Evolutionary conservation across 2,797 vertebrate genomes (phyloP).

Genomic region (Coracias cyanogaster): DNA sequence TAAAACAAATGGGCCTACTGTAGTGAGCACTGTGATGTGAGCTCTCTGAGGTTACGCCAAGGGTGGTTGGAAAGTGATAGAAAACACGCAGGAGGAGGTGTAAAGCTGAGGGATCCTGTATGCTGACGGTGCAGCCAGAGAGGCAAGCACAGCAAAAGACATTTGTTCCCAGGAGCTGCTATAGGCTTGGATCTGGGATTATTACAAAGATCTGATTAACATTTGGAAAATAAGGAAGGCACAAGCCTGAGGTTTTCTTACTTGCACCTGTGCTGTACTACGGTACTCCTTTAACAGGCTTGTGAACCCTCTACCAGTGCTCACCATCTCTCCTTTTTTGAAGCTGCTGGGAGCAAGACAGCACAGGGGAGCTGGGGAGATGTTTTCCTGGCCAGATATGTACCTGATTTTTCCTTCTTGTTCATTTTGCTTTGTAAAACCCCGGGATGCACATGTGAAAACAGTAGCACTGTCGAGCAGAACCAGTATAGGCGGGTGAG

Average conservation of each 20-base stretch:
- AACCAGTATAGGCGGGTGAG: not conserved
- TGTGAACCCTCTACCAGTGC: not conserved
- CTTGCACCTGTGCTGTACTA: not conserved
- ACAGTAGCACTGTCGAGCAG: not conserved
- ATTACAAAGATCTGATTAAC: not conserved
- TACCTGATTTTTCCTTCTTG: not conserved
- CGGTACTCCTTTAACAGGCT: not conserved
- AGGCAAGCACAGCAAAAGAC: not conserved
- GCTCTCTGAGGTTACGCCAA: not conserved
- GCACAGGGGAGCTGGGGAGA: accelerated
- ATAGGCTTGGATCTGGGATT: not conserved
- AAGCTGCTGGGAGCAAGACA: not conserved
- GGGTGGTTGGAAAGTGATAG: not conserved
- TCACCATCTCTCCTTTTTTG: not conserved
- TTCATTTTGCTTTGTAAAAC: not conserved
- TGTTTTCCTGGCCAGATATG: not conserved
- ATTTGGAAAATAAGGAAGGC: conserved; percentile 3
- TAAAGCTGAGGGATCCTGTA: not conserved
- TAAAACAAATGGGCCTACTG: not conserved
- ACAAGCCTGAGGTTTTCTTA: not conserved
- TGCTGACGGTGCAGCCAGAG: not conserved
- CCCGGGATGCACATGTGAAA: not conserved
- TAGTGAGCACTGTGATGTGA: not conserved
- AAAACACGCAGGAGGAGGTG: not conserved
- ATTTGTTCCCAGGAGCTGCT: not conserved